phyloP scores from a whole-genome alignment of 2,888 invertebrate species.

The Callyntrura sp. region DNA sequence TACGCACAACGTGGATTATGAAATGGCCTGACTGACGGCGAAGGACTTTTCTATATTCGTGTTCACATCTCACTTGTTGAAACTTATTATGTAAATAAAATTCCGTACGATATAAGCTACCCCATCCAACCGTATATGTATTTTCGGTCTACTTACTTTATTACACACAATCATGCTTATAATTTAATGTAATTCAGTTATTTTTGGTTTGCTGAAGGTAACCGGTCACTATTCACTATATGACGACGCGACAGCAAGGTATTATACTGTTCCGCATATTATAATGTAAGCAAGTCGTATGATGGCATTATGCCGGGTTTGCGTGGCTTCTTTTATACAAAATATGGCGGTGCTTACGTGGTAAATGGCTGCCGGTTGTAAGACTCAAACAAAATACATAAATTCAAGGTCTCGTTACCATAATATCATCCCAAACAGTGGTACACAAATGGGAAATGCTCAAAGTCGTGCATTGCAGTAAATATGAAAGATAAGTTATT shows the following conservation, averaged over 20 bases:
- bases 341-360: neutral
- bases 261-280: too few species aligned
- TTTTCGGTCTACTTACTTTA: slow-evolving; percentile 21
- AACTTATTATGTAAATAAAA: too few species aligned
- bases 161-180: neutral
- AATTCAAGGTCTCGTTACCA: slow-evolving; percentile 63
- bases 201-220: slow-evolving; percentile 23
- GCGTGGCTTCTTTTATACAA: too few species aligned
- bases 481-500: too few species aligned
- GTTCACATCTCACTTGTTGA: too few species aligned
- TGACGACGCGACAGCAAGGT: too few species aligned
- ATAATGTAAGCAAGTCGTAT: too few species aligned
- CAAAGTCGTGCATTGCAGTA: too few species aligned
- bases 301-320: neutral
- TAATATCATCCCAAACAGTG: slow-evolving; percentile 3
- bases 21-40: neutral
- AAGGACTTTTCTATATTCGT: neutral
- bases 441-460: too few species aligned
- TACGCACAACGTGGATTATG: neutral
- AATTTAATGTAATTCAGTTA: neutral
- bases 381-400: neutral
- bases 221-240: too few species aligned
- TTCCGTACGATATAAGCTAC: too few species aligned
- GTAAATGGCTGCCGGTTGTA: neutral
- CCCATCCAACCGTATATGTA: too few species aligned